Percentiles rank a stretch among this genome's conserved stretches.
phyloP scores from a whole-genome alignment of 1,140 invertebrate genomes.

The Thaumatotibia leucotreta region DNA sequence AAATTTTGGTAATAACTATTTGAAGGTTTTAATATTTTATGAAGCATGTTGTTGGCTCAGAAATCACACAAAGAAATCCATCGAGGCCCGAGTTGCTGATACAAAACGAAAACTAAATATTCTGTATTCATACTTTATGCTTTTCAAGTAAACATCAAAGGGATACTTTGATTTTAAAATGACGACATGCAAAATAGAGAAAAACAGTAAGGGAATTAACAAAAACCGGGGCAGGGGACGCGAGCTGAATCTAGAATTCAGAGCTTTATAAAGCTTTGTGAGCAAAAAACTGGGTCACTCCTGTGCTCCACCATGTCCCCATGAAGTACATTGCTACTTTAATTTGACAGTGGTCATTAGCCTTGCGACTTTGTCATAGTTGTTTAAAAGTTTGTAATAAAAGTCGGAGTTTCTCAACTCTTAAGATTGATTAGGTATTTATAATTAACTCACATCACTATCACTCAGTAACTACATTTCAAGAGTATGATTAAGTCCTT shows the following conservation, averaged over 20 bases:
- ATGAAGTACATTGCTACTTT: neutral
- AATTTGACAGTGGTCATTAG: neutral
- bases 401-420: no score
- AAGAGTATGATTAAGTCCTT: no score
- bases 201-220: slow-evolving; percentile 20
- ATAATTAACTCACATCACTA: no score
- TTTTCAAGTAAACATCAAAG: neutral
- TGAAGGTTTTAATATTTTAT: no score
- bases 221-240: slow-evolving; percentile 28
- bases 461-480: no score
- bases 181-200: neutral
- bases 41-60: no score
- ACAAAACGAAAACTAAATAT: no score
- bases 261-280: slow-evolving; percentile 41
- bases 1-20: no score
- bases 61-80: no score
- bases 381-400: neutral
- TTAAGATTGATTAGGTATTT: no score
- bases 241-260: slow-evolving; percentile 43
- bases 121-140: neutral
- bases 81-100: no score
- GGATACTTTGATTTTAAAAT: neutral
- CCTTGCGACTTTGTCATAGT: neutral
- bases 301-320: slow-evolving; percentile 15
- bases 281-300: slow-evolving; percentile 47